A percentile compares a stretch with the other conserved stretches of the same genome.
Evolutionary conservation across 2,888 invertebrate genomes (phyloP).

Genomic region (Caenorhabditis afra): DNA sequence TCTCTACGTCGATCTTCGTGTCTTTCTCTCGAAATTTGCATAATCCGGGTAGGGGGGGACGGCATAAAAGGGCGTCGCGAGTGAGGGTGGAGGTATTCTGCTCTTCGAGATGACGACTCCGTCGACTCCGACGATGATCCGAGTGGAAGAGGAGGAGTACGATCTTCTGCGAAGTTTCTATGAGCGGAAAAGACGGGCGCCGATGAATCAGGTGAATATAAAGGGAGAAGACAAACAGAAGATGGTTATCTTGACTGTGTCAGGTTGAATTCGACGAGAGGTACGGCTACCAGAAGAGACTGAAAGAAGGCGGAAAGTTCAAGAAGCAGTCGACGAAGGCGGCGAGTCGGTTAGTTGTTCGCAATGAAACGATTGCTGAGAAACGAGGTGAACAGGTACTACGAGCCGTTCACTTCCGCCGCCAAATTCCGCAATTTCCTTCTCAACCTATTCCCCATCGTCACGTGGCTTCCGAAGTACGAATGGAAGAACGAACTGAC

Average conservation of each 20-base stretch:
- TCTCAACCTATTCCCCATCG: conserved; percentile 76
- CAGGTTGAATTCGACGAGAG: conserved; percentile 57
- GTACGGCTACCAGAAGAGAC: conserved; percentile 48
- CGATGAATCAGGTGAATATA: conserved; percentile 38
- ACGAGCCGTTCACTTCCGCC: conserved; percentile 64
- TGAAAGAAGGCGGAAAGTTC: conserved; percentile 40
- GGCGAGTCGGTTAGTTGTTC: conserved; percentile 42
- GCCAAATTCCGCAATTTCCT: conserved; percentile 55
- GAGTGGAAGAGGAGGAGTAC: conserved; percentile 42
- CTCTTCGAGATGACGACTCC: conserved; percentile 27
- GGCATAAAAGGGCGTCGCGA: conserved; percentile 15
- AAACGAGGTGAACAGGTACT: conserved; percentile 55
- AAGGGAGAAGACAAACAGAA: conserved; percentile 37
- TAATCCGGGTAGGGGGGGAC: conserved; percentile 5
- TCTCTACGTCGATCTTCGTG: no score
- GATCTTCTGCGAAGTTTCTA: conserved; percentile 36
- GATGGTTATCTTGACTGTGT: conserved; percentile 39
- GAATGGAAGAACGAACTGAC: conserved; percentile 83
- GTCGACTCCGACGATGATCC: conserved; percentile 34
- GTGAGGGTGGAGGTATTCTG: conserved; percentile 28
- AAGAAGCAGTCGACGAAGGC: conserved; percentile 44
- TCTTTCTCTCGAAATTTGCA: conserved; percentile 18
- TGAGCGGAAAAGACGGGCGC: conserved; percentile 30
- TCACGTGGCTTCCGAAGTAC: conserved; percentile 81
- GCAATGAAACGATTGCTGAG: conserved; percentile 18